Evolutionary conservation across 2,797 vertebrate genomes (phyloP).

Genomic region (Ceryle rudis): DNA sequence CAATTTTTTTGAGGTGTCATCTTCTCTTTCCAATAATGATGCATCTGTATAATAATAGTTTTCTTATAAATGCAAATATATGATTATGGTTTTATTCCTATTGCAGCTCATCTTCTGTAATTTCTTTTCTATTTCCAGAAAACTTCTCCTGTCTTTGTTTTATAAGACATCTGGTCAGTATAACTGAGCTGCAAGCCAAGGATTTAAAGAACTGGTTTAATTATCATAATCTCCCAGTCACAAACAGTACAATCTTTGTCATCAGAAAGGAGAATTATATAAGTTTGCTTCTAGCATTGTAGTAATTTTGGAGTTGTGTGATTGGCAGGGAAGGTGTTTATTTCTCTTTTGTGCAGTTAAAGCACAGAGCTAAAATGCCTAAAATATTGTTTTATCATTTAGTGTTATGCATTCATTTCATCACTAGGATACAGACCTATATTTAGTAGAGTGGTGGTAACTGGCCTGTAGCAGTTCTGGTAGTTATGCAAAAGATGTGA

Average conservation of each 20-base stretch:
- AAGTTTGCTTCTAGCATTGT: background rate
- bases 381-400: background rate
- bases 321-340: background rate
- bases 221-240: constrained; percentile 18
- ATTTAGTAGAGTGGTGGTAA: background rate
- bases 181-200: constrained; percentile 10
- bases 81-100: background rate
- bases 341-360: background rate
- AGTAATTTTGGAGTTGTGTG: background rate
- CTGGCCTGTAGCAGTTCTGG: background rate
- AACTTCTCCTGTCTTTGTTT: background rate
- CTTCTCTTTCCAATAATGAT: background rate
- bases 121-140: background rate
- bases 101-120: background rate
- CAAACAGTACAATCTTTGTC: background rate
- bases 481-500: background rate
- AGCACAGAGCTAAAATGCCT: background rate
- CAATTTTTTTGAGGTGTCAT: background rate
- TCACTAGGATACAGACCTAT: background rate
- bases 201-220: constrained; percentile 11
- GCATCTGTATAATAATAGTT: background rate
- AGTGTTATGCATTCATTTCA: background rate
- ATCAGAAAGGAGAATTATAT: background rate
- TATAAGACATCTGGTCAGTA: background rate
- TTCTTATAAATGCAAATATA: background rate